A percentile compares a stretch with the other conserved stretches of the same genome.
Evolutionary conservation across 2,797 vertebrate genomes (phyloP).

Genomic region (Cebuella pygmaea): DNA sequence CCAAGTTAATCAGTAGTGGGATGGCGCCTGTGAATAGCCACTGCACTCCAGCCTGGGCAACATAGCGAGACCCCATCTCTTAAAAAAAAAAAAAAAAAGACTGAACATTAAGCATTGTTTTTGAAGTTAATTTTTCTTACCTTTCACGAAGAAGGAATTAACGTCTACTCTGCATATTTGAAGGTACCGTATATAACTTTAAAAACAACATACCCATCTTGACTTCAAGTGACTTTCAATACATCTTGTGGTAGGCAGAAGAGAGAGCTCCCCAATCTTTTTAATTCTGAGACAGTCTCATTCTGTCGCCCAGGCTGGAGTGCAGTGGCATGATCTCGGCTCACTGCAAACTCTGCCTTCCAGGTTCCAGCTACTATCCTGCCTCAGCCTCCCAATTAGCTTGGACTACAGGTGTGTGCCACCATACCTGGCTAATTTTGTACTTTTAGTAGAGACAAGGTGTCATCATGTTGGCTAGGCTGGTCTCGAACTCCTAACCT

Average conservation of each 20-base stretch:
- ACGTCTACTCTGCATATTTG: background rate
- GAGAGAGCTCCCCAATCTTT: background rate
- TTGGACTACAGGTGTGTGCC: background rate
- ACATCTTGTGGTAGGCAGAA: background rate
- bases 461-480: background rate
- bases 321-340: background rate
- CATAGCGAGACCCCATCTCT: too few species aligned
- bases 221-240: background rate
- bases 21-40: too few species aligned
- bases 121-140: slow-evolving; percentile 38
- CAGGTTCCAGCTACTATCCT: background rate
- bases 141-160: background rate
- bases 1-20: too few species aligned
- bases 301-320: background rate
- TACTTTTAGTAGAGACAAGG: background rate
- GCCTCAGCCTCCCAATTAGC: background rate
- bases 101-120: background rate
- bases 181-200: background rate
- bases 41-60: too few species aligned
- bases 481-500: background rate
- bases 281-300: background rate
- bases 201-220: background rate
- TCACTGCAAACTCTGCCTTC: background rate
- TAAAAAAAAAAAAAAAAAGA: background rate
- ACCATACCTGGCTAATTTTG: background rate